These are phyloP conservation scores for Pseudomyrmex sp. DNA, from an alignment of 1,140 invertebrate genomes.

Conservation along the genomic window DNA sequence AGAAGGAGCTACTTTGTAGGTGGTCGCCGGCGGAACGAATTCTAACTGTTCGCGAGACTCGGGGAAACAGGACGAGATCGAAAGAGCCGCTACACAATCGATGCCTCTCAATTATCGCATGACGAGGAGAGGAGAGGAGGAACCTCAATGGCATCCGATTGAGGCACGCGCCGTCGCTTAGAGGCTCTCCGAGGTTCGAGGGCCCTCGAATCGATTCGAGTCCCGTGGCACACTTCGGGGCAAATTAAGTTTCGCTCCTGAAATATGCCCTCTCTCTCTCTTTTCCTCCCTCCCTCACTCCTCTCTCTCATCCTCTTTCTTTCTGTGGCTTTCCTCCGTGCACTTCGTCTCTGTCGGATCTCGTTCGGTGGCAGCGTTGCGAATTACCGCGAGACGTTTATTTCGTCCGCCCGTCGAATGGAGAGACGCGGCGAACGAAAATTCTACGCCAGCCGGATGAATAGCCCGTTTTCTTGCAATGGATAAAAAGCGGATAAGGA, in stretches of 20 bases:
- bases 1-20: constrained; percentile 40
- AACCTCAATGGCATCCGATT: constrained; percentile 81
- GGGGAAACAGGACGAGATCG: constrained; percentile 43
- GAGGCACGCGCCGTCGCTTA: constrained; percentile 82
- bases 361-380: constrained; percentile 53
- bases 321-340: constrained; percentile 26
- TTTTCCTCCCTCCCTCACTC: not conserved
- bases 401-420: constrained; percentile 26
- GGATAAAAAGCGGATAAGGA: constrained; percentile 35
- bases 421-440: constrained; percentile 35
- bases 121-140: constrained; percentile 73
- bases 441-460: constrained; percentile 30
- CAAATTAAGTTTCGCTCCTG: constrained; percentile 84
- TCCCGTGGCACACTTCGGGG: constrained; percentile 82
- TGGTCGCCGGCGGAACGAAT: constrained; percentile 50
- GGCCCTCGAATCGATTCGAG: constrained; percentile 83
- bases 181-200: constrained; percentile 80
- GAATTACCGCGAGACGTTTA: constrained; percentile 62
- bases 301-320: not conserved
- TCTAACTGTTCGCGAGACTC: constrained; percentile 54
- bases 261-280: constrained; percentile 73
- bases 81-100: constrained; percentile 66
- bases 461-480: constrained; percentile 25
- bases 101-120: constrained; percentile 70
- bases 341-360: constrained; percentile 41